Base-by-base conservation (phyloP, 2,113 vertebrate genomes). In the Platanista minor region DNA sequence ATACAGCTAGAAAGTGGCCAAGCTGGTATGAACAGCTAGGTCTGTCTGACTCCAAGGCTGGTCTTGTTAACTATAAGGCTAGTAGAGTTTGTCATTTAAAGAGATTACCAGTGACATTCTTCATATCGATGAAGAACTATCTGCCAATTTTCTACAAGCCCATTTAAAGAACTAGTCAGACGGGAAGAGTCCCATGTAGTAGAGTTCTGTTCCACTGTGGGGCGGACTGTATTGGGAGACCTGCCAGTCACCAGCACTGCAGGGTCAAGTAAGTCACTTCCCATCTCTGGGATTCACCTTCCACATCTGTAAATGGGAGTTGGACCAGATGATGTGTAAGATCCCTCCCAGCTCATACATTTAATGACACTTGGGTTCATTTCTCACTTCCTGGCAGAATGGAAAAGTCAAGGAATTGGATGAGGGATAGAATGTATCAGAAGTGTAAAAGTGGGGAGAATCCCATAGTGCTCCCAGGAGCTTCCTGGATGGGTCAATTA, bases 131-230 rank as follows among this genome's bases (percentile, higher is more conserved):
- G 49, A 85, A 36, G 72, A 95, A 43, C 1, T 10, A 31, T 80
- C 77, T 94, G 46, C 41, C 75, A 92, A 15, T 72, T 87, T 94
- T 61, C 41, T 52, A 39, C 57, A 94, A 82, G 67, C 12, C 57
- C 46, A 17, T 96, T 92, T 88, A 96, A 64, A 64, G 62, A 94
- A 80, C 31, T 75, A 77, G 43, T 87, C 66, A 69, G 69, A 80
- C 67, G 57, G 71, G 14, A 87, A 71, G 82, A 82, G 72, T 74
- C 33, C 25, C 46, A 8, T 3, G 13, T 80, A 54, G 5, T 43
- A 21, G 29, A 81, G 36, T 62, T 57, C 29, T 90, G 67, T 93
- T 64, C 39, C 57, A 39, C 36, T 54, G 13, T 62, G 15, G 31
- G 67, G 61, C 12, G 6, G 27, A 36, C 83, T 57, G 11, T 87